Conservation (phyloP, 2,888 invertebrate species). For the Drosophila emarginata region DNA sequence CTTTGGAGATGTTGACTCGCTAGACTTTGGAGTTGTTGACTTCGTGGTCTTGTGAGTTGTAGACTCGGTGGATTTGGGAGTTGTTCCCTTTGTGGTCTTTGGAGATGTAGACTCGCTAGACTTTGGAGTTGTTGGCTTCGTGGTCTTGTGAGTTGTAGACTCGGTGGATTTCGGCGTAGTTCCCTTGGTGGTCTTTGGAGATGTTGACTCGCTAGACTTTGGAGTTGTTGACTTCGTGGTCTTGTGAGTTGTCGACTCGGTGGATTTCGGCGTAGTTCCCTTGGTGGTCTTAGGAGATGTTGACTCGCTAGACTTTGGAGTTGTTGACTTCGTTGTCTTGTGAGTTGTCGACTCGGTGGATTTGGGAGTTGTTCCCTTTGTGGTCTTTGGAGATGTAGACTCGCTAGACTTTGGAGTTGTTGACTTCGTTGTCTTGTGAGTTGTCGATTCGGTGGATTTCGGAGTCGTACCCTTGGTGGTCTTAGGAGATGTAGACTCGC, state of each 20-base stretch:
- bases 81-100: not conserved
- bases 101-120: constrained; percentile 1
- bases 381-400: not conserved
- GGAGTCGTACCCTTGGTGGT: not conserved
- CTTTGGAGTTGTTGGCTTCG: constrained; percentile 1
- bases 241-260: constrained; percentile 8
- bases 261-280: not conserved
- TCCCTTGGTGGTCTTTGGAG: not conserved
- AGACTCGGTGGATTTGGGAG: not conserved
- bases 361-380: not conserved
- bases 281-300: not conserved
- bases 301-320: not conserved
- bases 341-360: not conserved
- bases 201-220: not conserved
- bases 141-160: not conserved
- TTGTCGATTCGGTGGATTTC: not conserved
- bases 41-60: not conserved
- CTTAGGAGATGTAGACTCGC: not conserved
- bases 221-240: not conserved
- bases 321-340: not conserved
- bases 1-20: not conserved
- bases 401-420: not conserved
- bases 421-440: not conserved
- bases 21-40: constrained; percentile 6
- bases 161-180: not conserved